These are phyloP conservation scores for Tragelaphus eurycerus DNA, from an alignment of 2,797 vertebrate genomes.

Conservation along the genomic window DNA sequence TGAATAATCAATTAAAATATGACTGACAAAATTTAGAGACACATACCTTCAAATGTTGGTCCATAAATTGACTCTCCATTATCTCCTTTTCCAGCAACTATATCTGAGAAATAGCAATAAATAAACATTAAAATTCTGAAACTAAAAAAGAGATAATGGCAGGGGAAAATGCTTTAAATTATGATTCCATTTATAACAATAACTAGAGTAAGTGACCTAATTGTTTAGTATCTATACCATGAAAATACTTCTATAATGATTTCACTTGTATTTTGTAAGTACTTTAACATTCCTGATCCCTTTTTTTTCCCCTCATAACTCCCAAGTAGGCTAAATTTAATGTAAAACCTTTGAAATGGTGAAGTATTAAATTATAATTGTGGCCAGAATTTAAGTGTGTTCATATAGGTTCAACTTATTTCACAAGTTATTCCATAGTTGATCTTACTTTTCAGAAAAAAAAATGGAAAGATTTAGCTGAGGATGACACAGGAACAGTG, in stretches of 20 bases:
- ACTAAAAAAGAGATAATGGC: neutral
- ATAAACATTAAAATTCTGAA: slow-evolving; percentile 42
- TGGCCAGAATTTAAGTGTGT: neutral
- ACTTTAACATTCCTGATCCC: neutral
- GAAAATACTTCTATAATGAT: neutral
- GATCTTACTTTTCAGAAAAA: slow-evolving; percentile 29
- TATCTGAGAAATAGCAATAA: slow-evolving; percentile 84
- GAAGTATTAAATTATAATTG: neutral
- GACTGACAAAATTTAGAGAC: slow-evolving; percentile 30
- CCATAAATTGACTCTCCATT: slow-evolving; percentile 92
- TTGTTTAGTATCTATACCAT: neutral
- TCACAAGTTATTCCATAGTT: neutral
- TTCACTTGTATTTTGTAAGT: neutral
- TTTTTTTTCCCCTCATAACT: slow-evolving; percentile 13
- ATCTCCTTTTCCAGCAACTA: slow-evolving; percentile 86
- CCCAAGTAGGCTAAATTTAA: neutral
- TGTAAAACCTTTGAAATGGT: slow-evolving; percentile 21
- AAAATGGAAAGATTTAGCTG: slow-evolving; percentile 6
- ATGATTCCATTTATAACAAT: slow-evolving; percentile 5
- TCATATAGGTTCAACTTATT: neutral
- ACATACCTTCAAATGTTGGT: slow-evolving; percentile 90
- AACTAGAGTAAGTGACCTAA: neutral
- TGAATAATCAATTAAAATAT: slow-evolving; percentile 13
- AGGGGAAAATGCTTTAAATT: neutral
- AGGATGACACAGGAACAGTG: neutral